These are phyloP conservation scores for Otolemur garnettii DNA, from an alignment of 2,113 vertebrate species.

Conservation along the genomic window DNA sequence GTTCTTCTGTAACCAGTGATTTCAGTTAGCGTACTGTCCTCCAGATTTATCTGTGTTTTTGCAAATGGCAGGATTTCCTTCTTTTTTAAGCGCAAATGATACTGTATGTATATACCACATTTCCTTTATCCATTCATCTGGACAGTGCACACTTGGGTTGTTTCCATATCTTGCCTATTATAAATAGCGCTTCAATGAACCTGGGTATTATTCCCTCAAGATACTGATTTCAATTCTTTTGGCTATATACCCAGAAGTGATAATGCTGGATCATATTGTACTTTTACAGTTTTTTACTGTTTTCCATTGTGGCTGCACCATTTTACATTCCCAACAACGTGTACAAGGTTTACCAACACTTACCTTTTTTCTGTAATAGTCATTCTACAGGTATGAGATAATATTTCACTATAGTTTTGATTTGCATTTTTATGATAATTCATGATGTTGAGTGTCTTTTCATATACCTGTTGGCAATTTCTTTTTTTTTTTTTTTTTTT, in stretches of 20 bases:
- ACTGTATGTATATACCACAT: not conserved
- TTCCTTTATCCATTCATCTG: not conserved
- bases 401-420: not conserved
- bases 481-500: too few species aligned
- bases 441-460: not conserved
- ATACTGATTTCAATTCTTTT: not conserved
- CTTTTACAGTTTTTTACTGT: not conserved
- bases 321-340: not conserved
- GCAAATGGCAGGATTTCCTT: not conserved
- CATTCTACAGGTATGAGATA: not conserved
- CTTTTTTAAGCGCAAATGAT: not conserved
- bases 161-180: not conserved
- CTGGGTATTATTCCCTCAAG: not conserved
- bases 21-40: not conserved
- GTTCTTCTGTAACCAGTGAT: not conserved
- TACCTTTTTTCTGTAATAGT: too few species aligned
- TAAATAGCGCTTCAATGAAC: not conserved
- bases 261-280: not conserved
- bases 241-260: not conserved
- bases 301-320: not conserved
- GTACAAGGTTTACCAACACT: too few species aligned
- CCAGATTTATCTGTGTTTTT: not conserved
- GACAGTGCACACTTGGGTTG: not conserved
- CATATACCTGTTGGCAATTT: not conserved
- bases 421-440: not conserved